Conservation (phyloP, 2,888 invertebrate genomes). For the Trichopoda pennipes region DNA sequence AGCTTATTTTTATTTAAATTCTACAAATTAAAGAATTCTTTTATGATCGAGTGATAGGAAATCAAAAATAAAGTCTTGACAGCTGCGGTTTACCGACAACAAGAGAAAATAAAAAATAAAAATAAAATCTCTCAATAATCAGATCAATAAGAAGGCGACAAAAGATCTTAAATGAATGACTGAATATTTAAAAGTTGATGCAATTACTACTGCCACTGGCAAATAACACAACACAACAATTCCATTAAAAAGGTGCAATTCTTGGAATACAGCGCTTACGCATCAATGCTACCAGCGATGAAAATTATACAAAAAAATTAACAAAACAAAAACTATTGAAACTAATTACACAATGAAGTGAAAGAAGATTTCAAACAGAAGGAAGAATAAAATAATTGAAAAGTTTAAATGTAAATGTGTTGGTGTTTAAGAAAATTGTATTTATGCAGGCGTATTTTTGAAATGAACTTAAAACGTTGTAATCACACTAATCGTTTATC, state of each 20-base stretch:
- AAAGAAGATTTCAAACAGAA: slow-evolving; percentile 6
- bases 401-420: background rate
- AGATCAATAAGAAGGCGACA: slow-evolving; percentile 63
- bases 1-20: slow-evolving; percentile 20
- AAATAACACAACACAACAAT: slow-evolving; percentile 67
- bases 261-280: slow-evolving; percentile 51
- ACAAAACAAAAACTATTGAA: slow-evolving; percentile 9
- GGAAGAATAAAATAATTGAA: background rate
- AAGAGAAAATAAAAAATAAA: slow-evolving; percentile 13
- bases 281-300: background rate
- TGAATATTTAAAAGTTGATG: slow-evolving; percentile 46
- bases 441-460: slow-evolving; percentile 21
- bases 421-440: background rate
- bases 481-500: slow-evolving; percentile 57
- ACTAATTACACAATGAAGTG: slow-evolving; percentile 60
- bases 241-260: slow-evolving; percentile 68
- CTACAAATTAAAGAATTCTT: slow-evolving; percentile 35
- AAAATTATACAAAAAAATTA: slow-evolving; percentile 51
- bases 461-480: slow-evolving; percentile 57
- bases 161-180: slow-evolving; percentile 47
- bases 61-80: slow-evolving; percentile 51
- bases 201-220: slow-evolving; percentile 65
- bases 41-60: slow-evolving; percentile 47
- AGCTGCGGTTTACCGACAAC: slow-evolving; percentile 59
- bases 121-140: slow-evolving; percentile 51